Conservation (phyloP, 2,797 vertebrate genomes). For the Neostethus bicornis region DNA sequence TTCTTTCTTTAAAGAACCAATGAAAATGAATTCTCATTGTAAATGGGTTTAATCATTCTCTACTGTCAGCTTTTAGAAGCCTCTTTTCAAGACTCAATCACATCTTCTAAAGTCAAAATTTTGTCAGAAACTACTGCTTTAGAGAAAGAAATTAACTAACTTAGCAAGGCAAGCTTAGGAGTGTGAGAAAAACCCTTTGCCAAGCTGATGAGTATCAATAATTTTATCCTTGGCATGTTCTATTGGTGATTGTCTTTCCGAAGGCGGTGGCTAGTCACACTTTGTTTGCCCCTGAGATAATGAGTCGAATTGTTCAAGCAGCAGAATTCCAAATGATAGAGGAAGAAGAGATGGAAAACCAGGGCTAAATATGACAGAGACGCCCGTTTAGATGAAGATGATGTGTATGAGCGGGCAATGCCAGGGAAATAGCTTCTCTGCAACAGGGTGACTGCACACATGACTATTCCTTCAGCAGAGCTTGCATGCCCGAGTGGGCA, state of each 20-base stretch:
- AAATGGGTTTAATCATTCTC: constrained; percentile 19
- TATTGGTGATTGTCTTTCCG: constrained; percentile 18
- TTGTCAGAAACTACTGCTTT: constrained; percentile 8
- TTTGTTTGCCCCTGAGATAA: constrained; percentile 29
- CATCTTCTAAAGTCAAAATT: background rate
- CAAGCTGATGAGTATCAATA: constrained; percentile 7
- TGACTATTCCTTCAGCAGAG: constrained; percentile 18
- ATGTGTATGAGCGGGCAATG: constrained; percentile 15
- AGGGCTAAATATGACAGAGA: constrained; percentile 11
- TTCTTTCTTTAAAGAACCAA: constrained; percentile 15
- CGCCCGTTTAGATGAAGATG: constrained; percentile 18
- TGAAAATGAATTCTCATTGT: constrained; percentile 18
- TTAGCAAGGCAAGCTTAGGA: constrained; percentile 10
- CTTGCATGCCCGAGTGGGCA: constrained; percentile 33
- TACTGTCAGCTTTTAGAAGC: constrained; percentile 30
- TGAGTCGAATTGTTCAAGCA: constrained; percentile 13
- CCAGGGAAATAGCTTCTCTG: constrained; percentile 21
- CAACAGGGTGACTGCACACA: constrained; percentile 7
- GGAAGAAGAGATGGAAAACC: background rate
- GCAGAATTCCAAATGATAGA: constrained; percentile 11
- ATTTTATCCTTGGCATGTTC: constrained; percentile 22
- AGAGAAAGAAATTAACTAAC: constrained; percentile 8
- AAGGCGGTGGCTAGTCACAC: constrained; percentile 17
- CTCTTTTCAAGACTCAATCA: constrained; percentile 27
- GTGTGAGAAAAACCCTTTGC: constrained; percentile 15